Evolutionary conservation across 2,113 vertebrate species (phyloP), one percentile per base, ranked within the genome.

Genomic region (Hemichromis elongatus): DNA sequence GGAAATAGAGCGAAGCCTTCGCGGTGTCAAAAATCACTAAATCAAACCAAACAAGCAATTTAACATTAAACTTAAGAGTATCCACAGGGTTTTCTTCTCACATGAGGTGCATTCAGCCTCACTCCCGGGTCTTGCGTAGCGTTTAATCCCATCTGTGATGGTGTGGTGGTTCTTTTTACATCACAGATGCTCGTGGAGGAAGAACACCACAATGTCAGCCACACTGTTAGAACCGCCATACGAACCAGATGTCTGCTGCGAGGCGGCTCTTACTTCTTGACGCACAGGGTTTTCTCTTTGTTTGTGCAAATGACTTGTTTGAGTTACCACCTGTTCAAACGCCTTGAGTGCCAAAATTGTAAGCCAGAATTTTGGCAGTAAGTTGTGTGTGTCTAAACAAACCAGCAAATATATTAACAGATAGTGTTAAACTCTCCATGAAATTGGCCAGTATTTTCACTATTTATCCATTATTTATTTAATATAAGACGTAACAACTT

Each of bases 281-380:
- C 1, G 24, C 73, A 24, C 80, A 83, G 57, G 79, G 33, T 90
- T 92, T 81, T 92, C 57, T 88, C 82, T 91, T 77, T 89, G 83
- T 85, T 82, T 85, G 84, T 79, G 53, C 54, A 81, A 89, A 81
- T 88, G 21, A 83, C 88, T 87, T 61, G 85, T 81, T 47, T 52
- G 52, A 63, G 79, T 81, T 68, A 55, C 89, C 90, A 91, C 89
- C 86, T 92, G 93, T 89, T 93, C 84, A 92, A 88, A 89, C 59
- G 82, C 52, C 26, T 68, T 63, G 11, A 80, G 61, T 80, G 77
- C 61, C 70, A 68, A 35, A 57, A 45, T 53, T 18, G 33, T 78
- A 30, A 78, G 80, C 19, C 12, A 11, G 54, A 37, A 70, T 55
- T 52, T n/a, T 89, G 83, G 47, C 50, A 59, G 79, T 4, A 10